phyloP scores from a whole-genome alignment of 2,797 vertebrate genomes.

The Hipposideros larvatus region DNA sequence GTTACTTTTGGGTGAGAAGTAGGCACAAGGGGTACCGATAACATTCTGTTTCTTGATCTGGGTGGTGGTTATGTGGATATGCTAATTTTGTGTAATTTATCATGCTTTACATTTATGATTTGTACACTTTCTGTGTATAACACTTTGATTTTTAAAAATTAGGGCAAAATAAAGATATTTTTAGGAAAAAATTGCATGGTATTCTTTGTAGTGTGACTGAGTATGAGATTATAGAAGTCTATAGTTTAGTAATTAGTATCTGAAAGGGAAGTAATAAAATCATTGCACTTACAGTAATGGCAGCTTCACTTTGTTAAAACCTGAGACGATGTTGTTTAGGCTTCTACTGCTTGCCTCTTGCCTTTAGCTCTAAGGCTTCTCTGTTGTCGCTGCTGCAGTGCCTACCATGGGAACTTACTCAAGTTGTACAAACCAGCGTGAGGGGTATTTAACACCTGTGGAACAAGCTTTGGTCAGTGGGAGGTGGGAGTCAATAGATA shows the following conservation, averaged over 20 bases:
- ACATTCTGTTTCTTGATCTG: neutral
- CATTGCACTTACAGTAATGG: neutral
- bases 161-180: slow-evolving; percentile 30
- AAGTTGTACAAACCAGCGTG: neutral
- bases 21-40: neutral
- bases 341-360: neutral
- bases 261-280: neutral
- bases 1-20: neutral
- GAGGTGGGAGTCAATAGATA: neutral
- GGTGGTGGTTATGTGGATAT: neutral
- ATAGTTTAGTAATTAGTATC: neutral
- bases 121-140: neutral
- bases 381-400: neutral
- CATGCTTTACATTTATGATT: neutral
- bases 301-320: neutral
- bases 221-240: neutral
- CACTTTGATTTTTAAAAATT: slow-evolving; percentile 17
- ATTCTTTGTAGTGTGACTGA: neutral
- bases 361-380: neutral
- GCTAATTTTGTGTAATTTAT: slow-evolving; percentile 8
- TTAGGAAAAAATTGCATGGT: neutral
- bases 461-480: neutral
- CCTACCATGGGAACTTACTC: neutral
- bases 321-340: neutral
- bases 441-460: neutral